phyloP scores from a whole-genome alignment of 2,888 invertebrate species.

The Conomelus anceps region DNA sequence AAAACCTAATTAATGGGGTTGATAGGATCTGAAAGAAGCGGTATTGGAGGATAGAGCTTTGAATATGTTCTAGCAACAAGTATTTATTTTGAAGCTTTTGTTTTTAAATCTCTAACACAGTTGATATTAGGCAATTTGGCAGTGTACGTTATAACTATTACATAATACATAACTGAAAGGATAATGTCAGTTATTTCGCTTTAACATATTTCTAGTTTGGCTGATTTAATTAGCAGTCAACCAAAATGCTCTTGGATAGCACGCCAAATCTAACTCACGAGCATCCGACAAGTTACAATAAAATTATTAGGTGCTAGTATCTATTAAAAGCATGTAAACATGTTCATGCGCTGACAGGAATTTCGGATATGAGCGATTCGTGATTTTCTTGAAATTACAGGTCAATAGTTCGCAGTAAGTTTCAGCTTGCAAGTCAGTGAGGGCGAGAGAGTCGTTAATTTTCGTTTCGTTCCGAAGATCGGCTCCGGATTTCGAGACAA shows the following conservation, averaged over 20 bases:
- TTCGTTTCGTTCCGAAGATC: neutral
- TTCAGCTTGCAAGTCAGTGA: too few relatives aligned
- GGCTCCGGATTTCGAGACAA: neutral
- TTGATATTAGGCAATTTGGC: neutral
- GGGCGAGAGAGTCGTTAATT: neutral
- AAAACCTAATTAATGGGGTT: too few relatives aligned
- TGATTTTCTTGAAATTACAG: neutral
- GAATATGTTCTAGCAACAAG: too few relatives aligned
- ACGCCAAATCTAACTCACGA: neutral
- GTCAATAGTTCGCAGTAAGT: neutral
- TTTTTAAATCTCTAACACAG: too few relatives aligned
- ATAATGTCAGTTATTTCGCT: neutral
- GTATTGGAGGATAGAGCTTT: too few relatives aligned
- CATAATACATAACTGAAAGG: neutral
- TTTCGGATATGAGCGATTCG: neutral
- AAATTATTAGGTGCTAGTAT: neutral
- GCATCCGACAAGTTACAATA: neutral
- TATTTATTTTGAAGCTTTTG: neutral
- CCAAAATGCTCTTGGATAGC: neutral
- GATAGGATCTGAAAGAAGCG: too few relatives aligned
- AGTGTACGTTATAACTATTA: neutral
- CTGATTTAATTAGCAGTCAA: neutral
- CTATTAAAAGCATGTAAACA: neutral
- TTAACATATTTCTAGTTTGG: neutral
- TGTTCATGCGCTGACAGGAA: neutral